These are phyloP conservation scores for Sminthopsis crassicaudata DNA, from an alignment of 2,113 vertebrate genomes.

Conservation along the genomic window DNA sequence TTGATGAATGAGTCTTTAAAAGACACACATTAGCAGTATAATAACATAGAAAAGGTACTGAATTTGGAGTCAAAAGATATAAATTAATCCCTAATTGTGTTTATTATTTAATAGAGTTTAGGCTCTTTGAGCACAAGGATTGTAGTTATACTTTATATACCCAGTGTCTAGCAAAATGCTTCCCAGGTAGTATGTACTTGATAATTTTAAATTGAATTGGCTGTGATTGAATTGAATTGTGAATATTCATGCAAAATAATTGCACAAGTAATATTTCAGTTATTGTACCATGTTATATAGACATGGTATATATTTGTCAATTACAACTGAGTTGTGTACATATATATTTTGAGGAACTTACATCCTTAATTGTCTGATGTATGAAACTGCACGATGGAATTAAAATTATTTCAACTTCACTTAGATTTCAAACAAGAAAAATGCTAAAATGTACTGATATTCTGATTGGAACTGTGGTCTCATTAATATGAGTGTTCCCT, in stretches of 20 bases:
- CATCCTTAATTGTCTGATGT: slow-evolving; percentile 7
- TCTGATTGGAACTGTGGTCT: slow-evolving; percentile 40
- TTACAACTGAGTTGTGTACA: slow-evolving; percentile 12
- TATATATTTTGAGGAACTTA: slow-evolving; percentile 31
- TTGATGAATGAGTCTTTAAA: not conserved
- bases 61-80: not conserved
- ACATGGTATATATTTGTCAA: not conserved
- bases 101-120: not conserved
- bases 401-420: slow-evolving; percentile 27
- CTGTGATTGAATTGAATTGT: not conserved
- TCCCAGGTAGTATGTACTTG: not conserved
- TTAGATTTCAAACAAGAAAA: slow-evolving; percentile 21
- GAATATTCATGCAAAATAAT: slow-evolving; percentile 9
- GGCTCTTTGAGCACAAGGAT: not conserved
- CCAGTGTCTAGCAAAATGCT: not conserved
- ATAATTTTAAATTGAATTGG: not conserved
- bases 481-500: not conserved
- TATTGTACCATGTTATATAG: not conserved
- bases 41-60: not conserved
- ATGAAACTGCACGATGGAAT: slow-evolving; percentile 13
- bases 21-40: not conserved
- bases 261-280: not conserved
- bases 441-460: slow-evolving; percentile 29
- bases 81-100: not conserved
- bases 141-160: not conserved